Conservation (phyloP, 1,140 invertebrate species). For the Pseudomyrmex pallidus region DNA sequence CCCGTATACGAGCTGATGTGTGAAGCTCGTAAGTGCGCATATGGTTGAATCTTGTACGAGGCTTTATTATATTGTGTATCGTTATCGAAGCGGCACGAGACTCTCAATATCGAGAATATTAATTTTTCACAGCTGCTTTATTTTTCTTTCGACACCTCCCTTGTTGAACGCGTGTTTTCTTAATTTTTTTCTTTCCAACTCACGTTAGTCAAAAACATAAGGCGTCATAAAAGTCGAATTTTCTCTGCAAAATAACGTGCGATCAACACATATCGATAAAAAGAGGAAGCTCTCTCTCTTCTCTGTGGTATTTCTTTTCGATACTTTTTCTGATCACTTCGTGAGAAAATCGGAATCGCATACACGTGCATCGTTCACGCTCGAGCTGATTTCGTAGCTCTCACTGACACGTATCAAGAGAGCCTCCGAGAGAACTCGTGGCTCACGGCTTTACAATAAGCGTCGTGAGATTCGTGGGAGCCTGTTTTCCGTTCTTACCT, state of each 20-base stretch:
- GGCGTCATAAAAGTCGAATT: no score
- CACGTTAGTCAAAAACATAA: no score
- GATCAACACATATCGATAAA: no score
- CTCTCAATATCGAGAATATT: constrained; percentile 21
- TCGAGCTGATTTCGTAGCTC: constrained; percentile 56
- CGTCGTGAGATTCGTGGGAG: constrained; percentile 77
- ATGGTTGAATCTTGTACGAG: constrained; percentile 33
- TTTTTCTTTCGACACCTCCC: background rate
- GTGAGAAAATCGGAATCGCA: constrained; percentile 10
- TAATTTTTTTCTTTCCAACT: no score
- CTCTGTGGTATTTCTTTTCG: background rate
- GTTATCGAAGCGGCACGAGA: constrained; percentile 46
- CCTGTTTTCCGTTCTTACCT: constrained; percentile 76
- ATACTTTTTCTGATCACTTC: background rate
- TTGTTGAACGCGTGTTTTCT: background rate
- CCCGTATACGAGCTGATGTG: constrained; percentile 30
- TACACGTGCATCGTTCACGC: constrained; percentile 48
- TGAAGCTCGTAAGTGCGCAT: constrained; percentile 49
- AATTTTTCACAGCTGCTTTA: constrained; percentile 43
- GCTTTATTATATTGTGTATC: constrained; percentile 28
- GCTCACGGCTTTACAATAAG: constrained; percentile 69
- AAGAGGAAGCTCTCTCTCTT: no score
- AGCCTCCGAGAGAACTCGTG: constrained; percentile 68
- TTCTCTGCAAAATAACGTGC: background rate
- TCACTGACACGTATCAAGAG: constrained; percentile 51